Percentiles rank a stretch among this genome's conserved stretches.
These are phyloP conservation scores for Apis florea DNA, from an alignment of 1,140 invertebrate genomes.

Conservation along the genomic window DNA sequence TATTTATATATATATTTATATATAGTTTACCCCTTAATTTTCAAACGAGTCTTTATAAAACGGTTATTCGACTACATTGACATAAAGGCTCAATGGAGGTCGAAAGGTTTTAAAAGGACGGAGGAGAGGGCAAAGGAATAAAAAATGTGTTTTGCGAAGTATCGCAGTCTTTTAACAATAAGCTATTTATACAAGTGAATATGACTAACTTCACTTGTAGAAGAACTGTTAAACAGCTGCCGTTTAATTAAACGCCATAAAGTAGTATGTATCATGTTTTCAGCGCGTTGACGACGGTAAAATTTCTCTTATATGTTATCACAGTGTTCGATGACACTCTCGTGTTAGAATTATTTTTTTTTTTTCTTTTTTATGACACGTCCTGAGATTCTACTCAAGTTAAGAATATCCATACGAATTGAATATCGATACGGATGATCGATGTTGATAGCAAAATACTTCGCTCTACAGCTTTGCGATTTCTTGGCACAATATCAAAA, in stretches of 20 bases:
- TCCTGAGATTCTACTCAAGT: slow-evolving; percentile 24
- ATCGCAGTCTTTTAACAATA: slow-evolving; percentile 58
- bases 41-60: slow-evolving; percentile 29
- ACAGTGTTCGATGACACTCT: slow-evolving; percentile 47
- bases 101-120: slow-evolving; percentile 52
- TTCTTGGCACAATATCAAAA: slow-evolving; percentile 64
- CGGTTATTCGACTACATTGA: slow-evolving; percentile 33
- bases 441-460: slow-evolving; percentile 54
- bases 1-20: slow-evolving; percentile 14
- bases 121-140: slow-evolving; percentile 57
- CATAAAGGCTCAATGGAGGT: slow-evolving; percentile 38
- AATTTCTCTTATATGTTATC: slow-evolving; percentile 19
- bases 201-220: slow-evolving; percentile 31
- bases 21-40: not conserved
- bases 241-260: slow-evolving; percentile 25
- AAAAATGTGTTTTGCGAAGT: slow-evolving; percentile 47
- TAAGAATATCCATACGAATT: slow-evolving; percentile 1
- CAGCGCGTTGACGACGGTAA: slow-evolving; percentile 27
- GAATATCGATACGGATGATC: not conserved
- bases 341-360: slow-evolving; percentile 19
- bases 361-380: not conserved
- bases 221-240: slow-evolving; percentile 39
- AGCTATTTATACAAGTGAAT: slow-evolving; percentile 43
- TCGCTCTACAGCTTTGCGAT: slow-evolving; percentile 41
- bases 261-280: not conserved